Conservation (phyloP, 2,888 invertebrate genomes). For the Microctonus aethiopoides region DNA sequence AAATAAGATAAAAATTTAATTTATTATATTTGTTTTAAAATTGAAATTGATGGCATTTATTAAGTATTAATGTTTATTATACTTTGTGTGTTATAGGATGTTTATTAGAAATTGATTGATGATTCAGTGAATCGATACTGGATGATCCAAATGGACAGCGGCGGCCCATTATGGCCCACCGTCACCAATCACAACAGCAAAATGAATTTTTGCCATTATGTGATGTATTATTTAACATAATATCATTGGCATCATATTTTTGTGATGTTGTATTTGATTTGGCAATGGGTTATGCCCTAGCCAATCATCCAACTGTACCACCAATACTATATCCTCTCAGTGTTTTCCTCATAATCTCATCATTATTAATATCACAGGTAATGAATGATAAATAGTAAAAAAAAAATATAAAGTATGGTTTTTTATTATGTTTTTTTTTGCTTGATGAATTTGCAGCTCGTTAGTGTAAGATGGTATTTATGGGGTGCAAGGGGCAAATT, state of each 20-base stretch:
- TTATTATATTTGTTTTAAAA: no score
- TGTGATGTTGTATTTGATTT: conserved; percentile 92
- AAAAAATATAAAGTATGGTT: not conserved
- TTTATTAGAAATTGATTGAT: conserved; percentile 37
- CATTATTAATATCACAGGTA: conserved; percentile 81
- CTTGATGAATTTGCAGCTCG: no score
- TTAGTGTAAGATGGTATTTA: conserved; percentile 82
- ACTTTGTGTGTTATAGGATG: conserved; percentile 8
- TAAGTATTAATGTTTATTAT: not conserved
- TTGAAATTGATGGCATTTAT: not conserved
- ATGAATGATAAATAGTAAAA: conserved; percentile 18
- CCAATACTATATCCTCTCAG: conserved; percentile 64
- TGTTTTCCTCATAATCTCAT: conserved; percentile 77
- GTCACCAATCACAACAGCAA: conserved; percentile 58
- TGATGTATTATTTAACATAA: conserved; percentile 91
- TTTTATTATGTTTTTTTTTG: conserved; percentile 35
- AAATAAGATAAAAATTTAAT: no score
- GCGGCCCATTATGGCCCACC: conserved; percentile 66
- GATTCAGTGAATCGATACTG: conserved; percentile 46
- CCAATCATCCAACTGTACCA: conserved; percentile 68
- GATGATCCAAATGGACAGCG: conserved; percentile 64
- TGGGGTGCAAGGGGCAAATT: conserved; percentile 64
- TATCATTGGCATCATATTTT: conserved; percentile 89
- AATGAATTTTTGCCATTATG: conserved; percentile 88
- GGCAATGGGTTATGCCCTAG: conserved; percentile 85